Evolutionary conservation across 2,797 vertebrate species (phyloP), one percentile per base, ranked within the genome.

Genomic region (Pelochelys cantorii): DNA sequence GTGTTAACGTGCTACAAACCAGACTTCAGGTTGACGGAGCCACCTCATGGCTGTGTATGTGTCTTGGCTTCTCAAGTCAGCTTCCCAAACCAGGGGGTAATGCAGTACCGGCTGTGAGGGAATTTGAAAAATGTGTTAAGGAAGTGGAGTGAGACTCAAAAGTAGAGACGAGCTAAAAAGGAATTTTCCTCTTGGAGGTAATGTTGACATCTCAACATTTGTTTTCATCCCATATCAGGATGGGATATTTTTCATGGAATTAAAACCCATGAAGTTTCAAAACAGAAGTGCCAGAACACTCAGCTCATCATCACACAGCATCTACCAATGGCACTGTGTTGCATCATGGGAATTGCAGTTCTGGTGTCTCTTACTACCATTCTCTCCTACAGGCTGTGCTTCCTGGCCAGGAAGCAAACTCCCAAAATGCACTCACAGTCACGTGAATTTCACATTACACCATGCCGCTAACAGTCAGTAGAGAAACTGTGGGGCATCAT

Each of bases 41-140:
- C 15, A 11, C 0, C 29, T 81, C 1, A 17, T 11, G 29, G 20
- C 1, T 79, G 55, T 53, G 31, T 4, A 0, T 53, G 86, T 11
- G 34, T 54, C 9, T 57, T 1, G 1, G 31, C 62, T 78, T 48
- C 56, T 82, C 83, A 60, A 59, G 27, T 34, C 27, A 71, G 37
- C 20, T 27, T 15, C 10, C 3, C 11, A 57, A 60, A 60, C 10
- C 7, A 27, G 25, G 4, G 25, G 23, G 10, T 27, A 60, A 60
- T 27, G 25, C 68, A 23, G 18, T 71, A 34, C 4, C 2, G 18
- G 37, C 37, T 71, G 68, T 71, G 34, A 71, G n/a, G 34, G 12
- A 18, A 12, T 34, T 71, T 22, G 34, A 11, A 6, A 27, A 77
- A 52, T 15, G 25, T 52, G 23, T 29, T 52, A 27, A 27, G 13